Percentiles rank a stretch among this genome's conserved stretches.
Evolutionary conservation across 2,797 vertebrate genomes (phyloP).

Genomic region (Mus minutoides): DNA sequence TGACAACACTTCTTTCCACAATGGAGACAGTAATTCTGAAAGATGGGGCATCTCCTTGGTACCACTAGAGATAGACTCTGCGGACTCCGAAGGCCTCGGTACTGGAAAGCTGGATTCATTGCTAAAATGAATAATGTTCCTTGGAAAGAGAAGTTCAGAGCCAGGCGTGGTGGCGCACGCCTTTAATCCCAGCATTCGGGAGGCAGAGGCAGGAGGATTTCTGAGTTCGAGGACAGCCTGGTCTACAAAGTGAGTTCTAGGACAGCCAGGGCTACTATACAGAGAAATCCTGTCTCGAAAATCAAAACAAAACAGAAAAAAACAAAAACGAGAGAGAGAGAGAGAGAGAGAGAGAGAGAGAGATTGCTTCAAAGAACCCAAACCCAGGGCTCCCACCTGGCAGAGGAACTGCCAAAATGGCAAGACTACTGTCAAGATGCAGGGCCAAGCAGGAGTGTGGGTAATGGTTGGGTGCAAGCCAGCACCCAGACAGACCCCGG

Average conservation of each 20-base stretch:
- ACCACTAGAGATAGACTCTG: neutral
- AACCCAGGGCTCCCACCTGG: neutral
- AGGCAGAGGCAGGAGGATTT: too few relatives aligned
- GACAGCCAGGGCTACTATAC: too few relatives aligned
- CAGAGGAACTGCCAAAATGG: neutral
- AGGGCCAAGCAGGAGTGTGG: neutral
- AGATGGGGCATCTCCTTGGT: neutral
- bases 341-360: too few relatives aligned
- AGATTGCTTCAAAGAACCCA: constrained; percentile 10
- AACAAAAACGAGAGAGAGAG: too few relatives aligned
- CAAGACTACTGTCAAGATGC: neutral
- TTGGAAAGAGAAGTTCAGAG: constrained; percentile 16
- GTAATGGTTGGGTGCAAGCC: fast-evolving
- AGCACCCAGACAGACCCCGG: neutral
- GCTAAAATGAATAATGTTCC: constrained; percentile 9
- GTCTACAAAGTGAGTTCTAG: too few relatives aligned
- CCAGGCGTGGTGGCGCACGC: too few relatives aligned
- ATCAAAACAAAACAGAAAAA: too few relatives aligned
- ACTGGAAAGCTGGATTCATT: neutral
- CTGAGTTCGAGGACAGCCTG: too few relatives aligned
- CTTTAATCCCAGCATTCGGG: too few relatives aligned
- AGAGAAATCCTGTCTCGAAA: too few relatives aligned
- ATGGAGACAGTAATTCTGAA: neutral
- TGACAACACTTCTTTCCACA: neutral
- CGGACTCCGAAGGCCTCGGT: neutral